phyloP scores from a whole-genome alignment of 1,140 invertebrate species.

The Plectrocnemia conspersa region DNA sequence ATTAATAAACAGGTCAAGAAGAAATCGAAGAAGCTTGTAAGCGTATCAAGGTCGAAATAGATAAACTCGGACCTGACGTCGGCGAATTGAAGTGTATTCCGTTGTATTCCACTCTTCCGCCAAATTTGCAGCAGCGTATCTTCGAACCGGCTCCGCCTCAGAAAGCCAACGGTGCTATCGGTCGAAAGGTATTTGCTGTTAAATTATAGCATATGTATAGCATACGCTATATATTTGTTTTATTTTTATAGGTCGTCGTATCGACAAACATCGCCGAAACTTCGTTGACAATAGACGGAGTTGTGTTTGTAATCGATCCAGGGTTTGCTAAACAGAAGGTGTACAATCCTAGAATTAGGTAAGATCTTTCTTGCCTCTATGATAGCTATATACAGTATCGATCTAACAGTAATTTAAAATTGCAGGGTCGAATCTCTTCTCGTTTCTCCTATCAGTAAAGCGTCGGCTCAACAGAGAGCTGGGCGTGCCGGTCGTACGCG shows the following conservation, averaged over 20 bases:
- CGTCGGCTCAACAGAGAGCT: conserved; percentile 97
- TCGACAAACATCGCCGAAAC: conserved; percentile 99
- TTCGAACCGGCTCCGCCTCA: conserved; percentile 94
- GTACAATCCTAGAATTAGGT: conserved; percentile 86
- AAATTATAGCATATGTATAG: neutral
- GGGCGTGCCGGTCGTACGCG: conserved; percentile 94
- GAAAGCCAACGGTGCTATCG: conserved; percentile 90
- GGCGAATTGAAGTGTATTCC: conserved; percentile 98
- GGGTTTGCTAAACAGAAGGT: conserved; percentile 99
- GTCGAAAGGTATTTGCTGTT: conserved; percentile 66
- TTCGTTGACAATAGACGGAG: conserved; percentile 97
- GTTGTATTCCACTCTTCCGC: conserved; percentile 95
- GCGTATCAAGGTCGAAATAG: conserved; percentile 92
- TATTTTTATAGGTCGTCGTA: conserved; percentile 65
- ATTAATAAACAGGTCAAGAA: conserved; percentile 58
- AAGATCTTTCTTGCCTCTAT: conserved; percentile 1
- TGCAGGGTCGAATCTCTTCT: conserved; percentile 89
- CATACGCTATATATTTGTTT: neutral
- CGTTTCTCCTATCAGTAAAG: conserved; percentile 98
- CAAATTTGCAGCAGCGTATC: conserved; percentile 95
- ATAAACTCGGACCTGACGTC: conserved; percentile 93
- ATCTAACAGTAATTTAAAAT: conserved; percentile 1
- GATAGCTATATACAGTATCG: neutral
- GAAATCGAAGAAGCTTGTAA: conserved; percentile 99
- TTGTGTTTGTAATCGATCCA: conserved; percentile 99